Evolutionary conservation across 1,140 invertebrate species (phyloP), one percentile per base, ranked within the genome.

Genomic region (Agrilus planipennis): DNA sequence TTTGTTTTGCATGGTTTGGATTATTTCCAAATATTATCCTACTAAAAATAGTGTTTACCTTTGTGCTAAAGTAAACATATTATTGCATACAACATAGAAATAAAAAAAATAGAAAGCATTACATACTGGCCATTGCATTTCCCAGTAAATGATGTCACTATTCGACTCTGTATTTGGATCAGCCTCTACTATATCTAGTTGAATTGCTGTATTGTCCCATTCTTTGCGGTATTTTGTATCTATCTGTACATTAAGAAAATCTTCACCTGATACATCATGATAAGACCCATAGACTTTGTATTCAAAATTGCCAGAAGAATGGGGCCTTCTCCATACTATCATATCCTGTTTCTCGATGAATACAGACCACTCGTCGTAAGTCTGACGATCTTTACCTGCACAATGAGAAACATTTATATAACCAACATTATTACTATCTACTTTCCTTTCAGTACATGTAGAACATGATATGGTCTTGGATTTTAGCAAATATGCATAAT

Each of bases 251-350:
- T 79, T 75, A 1, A 89, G 65, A 59, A 89, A 89, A 60, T 89
- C 84, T 49, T 75, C 69, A 1, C 84, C 84, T 0, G 69, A 70
- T 2, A 89, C 76, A 51, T 89, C 85, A 34, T 75, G 63, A 52
- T 85, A 89, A 0, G 73, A 72, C 1, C 82, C 86, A 65, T 86
- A 89, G 0, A 89, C 81, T 81, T 89, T 90, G 53, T 89, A 90
- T 17, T 81, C 73, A 62, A 77, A 90, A 12, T 84, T 62, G 15
- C 77, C 78, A 0, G 72, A 59, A 31, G 70, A 63, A 50, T 85
- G 77, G 55, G 77, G 70, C 52, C 73, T 76, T 43, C 82, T 70
- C 87, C 87, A 90, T 25, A 89, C 78, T 12, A 87, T 67, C 56
- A 88, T 76, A 57, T 89, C 79, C 36, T 81, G 62, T 37, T 81